These are phyloP conservation scores for Otolemur garnettii DNA, from an alignment of 2,113 vertebrate genomes.

Conservation along the genomic window DNA sequence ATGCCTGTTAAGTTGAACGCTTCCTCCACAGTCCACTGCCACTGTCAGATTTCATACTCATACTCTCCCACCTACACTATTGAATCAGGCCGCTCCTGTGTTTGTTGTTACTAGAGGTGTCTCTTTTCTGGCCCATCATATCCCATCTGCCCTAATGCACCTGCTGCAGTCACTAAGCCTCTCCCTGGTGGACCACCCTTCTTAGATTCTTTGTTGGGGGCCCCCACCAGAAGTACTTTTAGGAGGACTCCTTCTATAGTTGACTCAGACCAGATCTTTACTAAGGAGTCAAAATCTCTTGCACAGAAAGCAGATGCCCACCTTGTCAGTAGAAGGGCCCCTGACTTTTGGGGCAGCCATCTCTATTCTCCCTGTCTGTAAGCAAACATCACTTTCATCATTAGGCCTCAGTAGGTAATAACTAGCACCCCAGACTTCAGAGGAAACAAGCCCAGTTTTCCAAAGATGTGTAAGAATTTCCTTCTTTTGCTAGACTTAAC, in stretches of 20 bases:
- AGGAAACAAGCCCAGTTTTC: neutral
- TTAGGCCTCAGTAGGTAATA: neutral
- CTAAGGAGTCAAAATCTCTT: neutral
- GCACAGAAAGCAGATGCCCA: neutral
- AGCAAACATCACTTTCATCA: neutral
- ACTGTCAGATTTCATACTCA: neutral
- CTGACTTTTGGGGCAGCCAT: neutral
- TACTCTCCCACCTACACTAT: neutral
- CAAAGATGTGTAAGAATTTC: neutral
- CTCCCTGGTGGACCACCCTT: neutral
- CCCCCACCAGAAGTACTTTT: neutral
- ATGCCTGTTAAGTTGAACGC: neutral
- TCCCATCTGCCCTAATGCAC: too few species aligned
- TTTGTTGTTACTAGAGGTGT: accelerated
- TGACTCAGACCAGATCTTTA: neutral
- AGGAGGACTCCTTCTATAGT: neutral
- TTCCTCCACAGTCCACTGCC: neutral
- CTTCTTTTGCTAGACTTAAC: neutral
- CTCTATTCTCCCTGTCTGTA: neutral
- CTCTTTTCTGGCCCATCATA: neutral
- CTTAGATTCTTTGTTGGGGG: neutral
- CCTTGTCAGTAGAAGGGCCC: neutral
- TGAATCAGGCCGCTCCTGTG: neutral
- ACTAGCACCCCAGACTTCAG: neutral
- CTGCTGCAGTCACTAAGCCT: accelerated